phyloP scores from a whole-genome alignment of 1,140 invertebrate species.

The Agrilus planipennis region DNA sequence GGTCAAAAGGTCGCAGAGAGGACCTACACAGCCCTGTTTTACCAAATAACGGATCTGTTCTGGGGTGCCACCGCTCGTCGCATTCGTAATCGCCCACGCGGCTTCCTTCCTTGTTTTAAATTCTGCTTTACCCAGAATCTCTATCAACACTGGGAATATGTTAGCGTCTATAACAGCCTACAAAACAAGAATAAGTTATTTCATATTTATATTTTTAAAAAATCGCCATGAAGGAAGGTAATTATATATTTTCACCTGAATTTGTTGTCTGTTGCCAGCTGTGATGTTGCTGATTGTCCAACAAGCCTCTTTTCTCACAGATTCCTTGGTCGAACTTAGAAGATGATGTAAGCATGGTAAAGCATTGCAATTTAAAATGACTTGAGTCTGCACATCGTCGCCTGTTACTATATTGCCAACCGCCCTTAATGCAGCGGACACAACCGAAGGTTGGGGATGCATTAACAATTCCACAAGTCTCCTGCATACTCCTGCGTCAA shows the following conservation, averaged over 20 bases:
- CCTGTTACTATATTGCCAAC: constrained; percentile 98
- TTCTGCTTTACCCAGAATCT: constrained; percentile 82
- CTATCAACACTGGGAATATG: constrained; percentile 86
- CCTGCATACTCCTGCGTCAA: constrained; percentile 90
- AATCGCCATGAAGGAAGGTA: background rate
- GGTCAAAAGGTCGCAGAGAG: constrained; percentile 86
- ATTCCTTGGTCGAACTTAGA: constrained; percentile 68
- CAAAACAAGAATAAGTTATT: constrained; percentile 24
- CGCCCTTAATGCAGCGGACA: constrained; percentile 89
- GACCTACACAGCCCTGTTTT: constrained; percentile 74
- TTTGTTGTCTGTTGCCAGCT: constrained; percentile 88
- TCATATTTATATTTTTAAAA: background rate
- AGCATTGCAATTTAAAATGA: constrained; percentile 83
- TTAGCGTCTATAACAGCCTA: constrained; percentile 92
- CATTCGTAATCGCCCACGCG: constrained; percentile 96
- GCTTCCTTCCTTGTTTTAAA: constrained; percentile 97
- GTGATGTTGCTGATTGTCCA: constrained; percentile 99
- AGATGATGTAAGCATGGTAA: constrained; percentile 75
- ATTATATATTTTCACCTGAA: constrained; percentile 49
- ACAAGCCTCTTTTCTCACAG: constrained; percentile 90
- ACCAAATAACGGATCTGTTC: constrained; percentile 75
- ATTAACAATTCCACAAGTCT: constrained; percentile 88
- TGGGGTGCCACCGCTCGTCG: constrained; percentile 86
- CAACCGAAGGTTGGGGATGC: constrained; percentile 81
- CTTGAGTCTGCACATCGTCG: constrained; percentile 94